A percentile compares a stretch with the other conserved stretches of the same genome.
phyloP scores from a whole-genome alignment of 2,797 vertebrate genomes.

The Ara ararauna region DNA sequence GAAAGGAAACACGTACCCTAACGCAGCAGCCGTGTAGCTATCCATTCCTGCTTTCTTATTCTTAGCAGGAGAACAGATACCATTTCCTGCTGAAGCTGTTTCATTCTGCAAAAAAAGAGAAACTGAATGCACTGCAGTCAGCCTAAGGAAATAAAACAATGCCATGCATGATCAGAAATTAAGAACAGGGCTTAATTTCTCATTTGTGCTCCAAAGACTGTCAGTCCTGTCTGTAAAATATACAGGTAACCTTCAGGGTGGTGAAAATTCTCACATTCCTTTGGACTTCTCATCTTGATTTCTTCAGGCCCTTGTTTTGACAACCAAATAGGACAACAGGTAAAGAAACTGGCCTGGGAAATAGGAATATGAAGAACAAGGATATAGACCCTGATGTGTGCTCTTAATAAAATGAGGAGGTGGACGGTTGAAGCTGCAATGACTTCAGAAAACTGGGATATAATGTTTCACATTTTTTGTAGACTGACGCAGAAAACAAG shows the following conservation, averaged over 20 bases:
- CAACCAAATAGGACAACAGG: accelerated
- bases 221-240: not conserved
- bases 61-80: not conserved
- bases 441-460: not conserved
- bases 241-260: not conserved
- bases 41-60: not conserved
- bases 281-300: not conserved
- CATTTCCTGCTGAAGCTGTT: not conserved
- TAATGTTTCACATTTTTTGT: not conserved
- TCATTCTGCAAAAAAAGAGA: not conserved
- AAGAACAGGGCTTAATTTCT: not conserved
- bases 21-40: not conserved
- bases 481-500: not conserved
- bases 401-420: not conserved
- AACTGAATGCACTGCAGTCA: not conserved
- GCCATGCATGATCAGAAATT: not conserved
- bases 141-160: not conserved
- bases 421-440: not conserved
- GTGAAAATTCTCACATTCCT: not conserved
- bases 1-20: not conserved
- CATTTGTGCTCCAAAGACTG: not conserved
- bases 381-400: not conserved
- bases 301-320: not conserved
- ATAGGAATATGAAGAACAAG: not conserved
- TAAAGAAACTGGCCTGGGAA: not conserved